Conservation (phyloP, 2,888 invertebrate species). For the Teleogryllus oceanicus region DNA sequence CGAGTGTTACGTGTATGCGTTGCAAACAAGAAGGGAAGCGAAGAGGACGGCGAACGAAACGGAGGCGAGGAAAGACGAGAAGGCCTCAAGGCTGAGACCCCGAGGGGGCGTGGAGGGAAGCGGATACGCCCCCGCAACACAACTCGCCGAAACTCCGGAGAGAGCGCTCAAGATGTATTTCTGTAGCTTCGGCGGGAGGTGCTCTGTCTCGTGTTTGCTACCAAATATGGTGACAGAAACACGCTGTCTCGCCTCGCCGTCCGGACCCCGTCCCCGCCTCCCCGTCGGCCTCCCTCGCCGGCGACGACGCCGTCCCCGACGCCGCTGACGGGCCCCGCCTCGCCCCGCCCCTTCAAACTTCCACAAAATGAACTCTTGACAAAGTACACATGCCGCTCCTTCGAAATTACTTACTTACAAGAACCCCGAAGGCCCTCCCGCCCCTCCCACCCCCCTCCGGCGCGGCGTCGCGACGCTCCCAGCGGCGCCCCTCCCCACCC, state of each 20-base stretch:
- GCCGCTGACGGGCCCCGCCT: not conserved
- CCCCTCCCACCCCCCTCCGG: not conserved
- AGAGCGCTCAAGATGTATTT: not conserved
- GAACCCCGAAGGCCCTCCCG: not conserved
- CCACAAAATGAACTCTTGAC: constrained; percentile 30
- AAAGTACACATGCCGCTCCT: constrained; percentile 28
- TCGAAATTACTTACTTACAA: constrained; percentile 29
- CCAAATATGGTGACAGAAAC: constrained; percentile 7
- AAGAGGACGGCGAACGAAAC: not conserved
- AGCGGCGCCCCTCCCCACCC: not conserved
- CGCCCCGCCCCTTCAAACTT: constrained; percentile 12
- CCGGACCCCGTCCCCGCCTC: not conserved
- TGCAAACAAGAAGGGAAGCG: constrained; percentile 22
- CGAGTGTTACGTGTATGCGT: constrained; percentile 29
- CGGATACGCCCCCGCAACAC: not conserved
- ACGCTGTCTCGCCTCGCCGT: not conserved
- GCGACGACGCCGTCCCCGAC: not conserved
- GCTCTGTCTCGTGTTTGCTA: constrained; percentile 18
- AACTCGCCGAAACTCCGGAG: not conserved
- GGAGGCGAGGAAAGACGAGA: not conserved
- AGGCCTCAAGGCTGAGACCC: not conserved
- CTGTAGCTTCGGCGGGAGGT: not conserved
- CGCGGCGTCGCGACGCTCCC: not conserved
- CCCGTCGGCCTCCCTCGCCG: not conserved
- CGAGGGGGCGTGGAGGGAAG: not conserved